These are phyloP conservation scores for Apteryx owenii DNA, from an alignment of 2,113 vertebrate species.

Conservation along the genomic window DNA sequence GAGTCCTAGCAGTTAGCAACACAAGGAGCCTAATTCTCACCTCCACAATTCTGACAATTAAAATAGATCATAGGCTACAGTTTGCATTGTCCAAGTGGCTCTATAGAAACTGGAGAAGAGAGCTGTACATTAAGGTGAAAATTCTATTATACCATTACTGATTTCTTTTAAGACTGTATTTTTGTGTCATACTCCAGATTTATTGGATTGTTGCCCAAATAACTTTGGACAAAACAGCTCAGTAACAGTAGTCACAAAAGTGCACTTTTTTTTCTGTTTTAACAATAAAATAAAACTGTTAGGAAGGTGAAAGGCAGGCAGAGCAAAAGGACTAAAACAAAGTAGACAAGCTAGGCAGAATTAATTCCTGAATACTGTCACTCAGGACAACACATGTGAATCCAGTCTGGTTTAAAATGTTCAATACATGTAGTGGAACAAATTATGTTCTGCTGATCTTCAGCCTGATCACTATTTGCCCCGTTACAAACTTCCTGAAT, in stretches of 20 bases:
- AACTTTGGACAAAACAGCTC: background rate
- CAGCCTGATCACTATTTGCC: background rate
- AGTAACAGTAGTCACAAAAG: background rate
- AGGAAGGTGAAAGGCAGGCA: background rate
- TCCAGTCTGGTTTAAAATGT: background rate
- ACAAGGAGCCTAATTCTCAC: background rate
- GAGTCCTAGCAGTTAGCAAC: background rate
- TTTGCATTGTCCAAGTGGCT: background rate
- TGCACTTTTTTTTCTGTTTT: background rate
- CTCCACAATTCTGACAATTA: background rate
- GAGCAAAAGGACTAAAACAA: background rate
- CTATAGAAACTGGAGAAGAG: background rate
- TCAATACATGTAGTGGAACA: background rate
- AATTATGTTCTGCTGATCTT: background rate
- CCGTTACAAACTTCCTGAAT: background rate
- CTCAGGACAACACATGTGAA: background rate
- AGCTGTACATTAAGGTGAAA: background rate
- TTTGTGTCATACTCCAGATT: background rate
- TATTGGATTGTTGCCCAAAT: background rate
- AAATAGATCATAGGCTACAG: background rate
- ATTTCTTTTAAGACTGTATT: background rate
- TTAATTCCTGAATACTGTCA: background rate
- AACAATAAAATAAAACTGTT: background rate
- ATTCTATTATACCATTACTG: background rate
- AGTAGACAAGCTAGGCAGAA: background rate